Percentiles rank a stretch among this genome's conserved stretches.
phyloP scores from a whole-genome alignment of 2,113 vertebrate species.

The Strigops habroptila region DNA sequence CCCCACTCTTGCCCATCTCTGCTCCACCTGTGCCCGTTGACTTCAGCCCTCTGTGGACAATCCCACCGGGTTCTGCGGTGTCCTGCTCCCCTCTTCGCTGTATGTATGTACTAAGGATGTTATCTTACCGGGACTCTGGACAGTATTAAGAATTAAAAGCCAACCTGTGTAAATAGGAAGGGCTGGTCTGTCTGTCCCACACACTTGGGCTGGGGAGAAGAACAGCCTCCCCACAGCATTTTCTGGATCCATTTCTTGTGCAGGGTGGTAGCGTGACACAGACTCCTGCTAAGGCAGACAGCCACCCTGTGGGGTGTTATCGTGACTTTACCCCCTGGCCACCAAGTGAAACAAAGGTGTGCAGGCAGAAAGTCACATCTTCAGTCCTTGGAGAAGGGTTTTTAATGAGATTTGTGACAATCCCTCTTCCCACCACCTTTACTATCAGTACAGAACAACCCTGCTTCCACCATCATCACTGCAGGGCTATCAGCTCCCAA shows the following conservation, averaged over 20 bases:
- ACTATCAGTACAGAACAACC: background rate
- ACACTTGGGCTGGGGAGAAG: background rate
- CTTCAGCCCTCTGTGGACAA: background rate
- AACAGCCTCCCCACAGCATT: background rate
- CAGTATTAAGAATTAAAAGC: constrained; percentile 13
- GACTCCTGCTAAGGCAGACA: background rate
- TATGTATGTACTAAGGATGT: constrained; percentile 38
- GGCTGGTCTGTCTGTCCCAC: background rate
- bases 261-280: accelerated
- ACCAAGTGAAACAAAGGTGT: background rate
- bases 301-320: background rate
- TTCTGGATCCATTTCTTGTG: constrained; percentile 1
- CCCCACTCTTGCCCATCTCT: background rate
- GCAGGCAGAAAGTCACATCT: accelerated
- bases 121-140: background rate
- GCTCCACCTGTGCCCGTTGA: accelerated
- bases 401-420: background rate
- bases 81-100: background rate
- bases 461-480: accelerated
- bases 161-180: constrained; percentile 52
- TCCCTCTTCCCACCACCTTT: background rate
- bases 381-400: background rate
- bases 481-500: accelerated
- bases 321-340: background rate
- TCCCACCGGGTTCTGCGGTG: background rate